A percentile compares a stretch with the other conserved stretches of the same genome.
Conservation (phyloP, 1,140 invertebrate species). For the Musca vetustissima region DNA sequence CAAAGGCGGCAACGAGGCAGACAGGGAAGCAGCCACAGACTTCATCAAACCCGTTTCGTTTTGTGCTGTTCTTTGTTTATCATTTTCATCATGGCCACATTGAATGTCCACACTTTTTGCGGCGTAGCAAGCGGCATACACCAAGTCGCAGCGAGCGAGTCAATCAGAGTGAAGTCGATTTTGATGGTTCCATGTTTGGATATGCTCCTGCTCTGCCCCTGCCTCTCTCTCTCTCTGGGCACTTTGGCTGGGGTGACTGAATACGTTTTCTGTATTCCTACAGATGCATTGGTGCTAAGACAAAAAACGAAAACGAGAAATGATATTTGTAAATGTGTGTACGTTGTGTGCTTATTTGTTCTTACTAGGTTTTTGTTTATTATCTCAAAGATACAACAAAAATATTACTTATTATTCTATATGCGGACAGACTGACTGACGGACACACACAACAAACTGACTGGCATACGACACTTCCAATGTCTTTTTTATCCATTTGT, state of each 20-base stretch:
- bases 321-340: background rate
- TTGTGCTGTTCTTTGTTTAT: too few relatives aligned
- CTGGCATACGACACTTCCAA: background rate
- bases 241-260: background rate
- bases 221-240: background rate
- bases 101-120: too few relatives aligned
- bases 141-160: too few relatives aligned
- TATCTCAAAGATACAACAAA: slow-evolving; percentile 20
- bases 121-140: too few relatives aligned
- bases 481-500: background rate
- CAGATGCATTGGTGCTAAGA: too few relatives aligned
- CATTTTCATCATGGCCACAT: too few relatives aligned
- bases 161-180: too few relatives aligned
- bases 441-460: background rate
- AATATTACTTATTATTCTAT: slow-evolving; percentile 15
- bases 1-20: too few relatives aligned
- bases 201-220: background rate
- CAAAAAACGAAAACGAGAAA: too few relatives aligned
- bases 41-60: too few relatives aligned
- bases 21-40: too few relatives aligned
- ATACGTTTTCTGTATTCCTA: background rate
- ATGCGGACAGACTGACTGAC: slow-evolving; percentile 6
- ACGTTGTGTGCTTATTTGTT: background rate
- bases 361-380: background rate
- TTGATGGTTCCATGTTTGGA: background rate